Evolutionary conservation across 1,140 invertebrate species (phyloP).

Genomic region (Ooceraea biroi): DNA sequence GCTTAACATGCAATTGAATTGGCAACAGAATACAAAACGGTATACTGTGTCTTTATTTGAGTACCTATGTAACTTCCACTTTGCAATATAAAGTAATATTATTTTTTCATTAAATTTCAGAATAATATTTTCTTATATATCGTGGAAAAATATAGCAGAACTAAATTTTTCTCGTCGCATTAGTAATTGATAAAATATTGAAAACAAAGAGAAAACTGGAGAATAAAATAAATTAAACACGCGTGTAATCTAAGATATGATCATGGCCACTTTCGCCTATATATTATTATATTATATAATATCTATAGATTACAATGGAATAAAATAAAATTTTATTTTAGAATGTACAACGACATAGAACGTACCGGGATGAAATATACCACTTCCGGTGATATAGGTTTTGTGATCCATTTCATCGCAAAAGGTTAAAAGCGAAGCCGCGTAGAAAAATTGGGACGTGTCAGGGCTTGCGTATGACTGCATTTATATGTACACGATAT

Average conservation of each 20-base stretch:
- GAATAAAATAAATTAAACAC: not conserved
- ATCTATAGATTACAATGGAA: not conserved
- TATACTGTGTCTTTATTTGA: not conserved
- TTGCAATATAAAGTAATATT: not conserved
- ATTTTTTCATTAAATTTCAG: not conserved
- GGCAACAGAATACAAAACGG: not conserved
- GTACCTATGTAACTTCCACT: not conserved
- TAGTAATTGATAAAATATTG: not conserved
- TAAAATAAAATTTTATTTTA: conserved; percentile 36
- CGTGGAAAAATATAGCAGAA: not conserved
- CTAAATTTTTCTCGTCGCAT: not conserved
- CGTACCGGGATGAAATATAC: conserved; percentile 42
- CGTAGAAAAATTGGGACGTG: conserved; percentile 26
- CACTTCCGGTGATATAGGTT: conserved; percentile 37
- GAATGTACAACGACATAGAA: conserved; percentile 15
- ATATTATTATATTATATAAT: too few relatives aligned
- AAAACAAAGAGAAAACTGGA: not conserved
- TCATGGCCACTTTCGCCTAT: not conserved
- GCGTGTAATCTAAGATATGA: not conserved
- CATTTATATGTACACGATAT: conserved; percentile 45
- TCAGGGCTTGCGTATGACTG: conserved; percentile 3
- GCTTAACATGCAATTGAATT: not conserved
- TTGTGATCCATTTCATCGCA: conserved; percentile 54
- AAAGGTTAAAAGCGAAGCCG: conserved; percentile 56
- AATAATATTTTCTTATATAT: not conserved